These are phyloP conservation scores for Ditula angustiorana DNA, from an alignment of 2,888 invertebrate genomes.

Conservation along the genomic window DNA sequence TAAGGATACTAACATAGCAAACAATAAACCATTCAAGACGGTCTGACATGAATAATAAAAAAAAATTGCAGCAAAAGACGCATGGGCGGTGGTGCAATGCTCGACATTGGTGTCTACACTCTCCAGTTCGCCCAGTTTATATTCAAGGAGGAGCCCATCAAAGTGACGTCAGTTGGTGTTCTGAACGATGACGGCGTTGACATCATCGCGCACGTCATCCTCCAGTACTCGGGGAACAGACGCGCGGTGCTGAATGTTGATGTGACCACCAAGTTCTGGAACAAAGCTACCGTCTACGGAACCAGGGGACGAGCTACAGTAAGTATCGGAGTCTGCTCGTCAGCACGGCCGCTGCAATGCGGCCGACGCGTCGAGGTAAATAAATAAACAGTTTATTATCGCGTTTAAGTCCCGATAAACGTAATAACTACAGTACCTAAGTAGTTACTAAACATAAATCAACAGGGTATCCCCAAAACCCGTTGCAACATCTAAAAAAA, in stretches of 20 bases:
- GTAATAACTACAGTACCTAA: too few relatives aligned
- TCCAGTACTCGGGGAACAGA: constrained; percentile 87
- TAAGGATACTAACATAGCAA: too few relatives aligned
- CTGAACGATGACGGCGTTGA: constrained; percentile 91
- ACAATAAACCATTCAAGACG: too few relatives aligned
- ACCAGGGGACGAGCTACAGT: constrained; percentile 88
- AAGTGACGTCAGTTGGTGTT: constrained; percentile 88
- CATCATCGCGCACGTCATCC: constrained; percentile 84
- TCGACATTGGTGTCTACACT: constrained; percentile 92
- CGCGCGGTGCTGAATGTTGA: constrained; percentile 87
- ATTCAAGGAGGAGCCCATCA: constrained; percentile 89
- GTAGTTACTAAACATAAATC: too few relatives aligned
- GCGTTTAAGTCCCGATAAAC: too few relatives aligned
- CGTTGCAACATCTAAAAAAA: too few relatives aligned
- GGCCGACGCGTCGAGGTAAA: too few relatives aligned
- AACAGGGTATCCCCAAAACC: too few relatives aligned
- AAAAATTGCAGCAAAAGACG: constrained; percentile 84
- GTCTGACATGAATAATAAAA: too few relatives aligned
- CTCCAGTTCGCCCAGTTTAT: constrained; percentile 90
- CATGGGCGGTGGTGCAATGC: constrained; percentile 91
- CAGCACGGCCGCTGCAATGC: too few relatives aligned
- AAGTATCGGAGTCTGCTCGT: too few relatives aligned
- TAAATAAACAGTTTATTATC: too few relatives aligned
- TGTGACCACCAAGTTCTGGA: constrained; percentile 77
- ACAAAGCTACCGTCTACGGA: constrained; percentile 87